These are phyloP conservation scores for Andrena hattorfiana DNA, from an alignment of 2,888 invertebrate species.

Conservation along the genomic window DNA sequence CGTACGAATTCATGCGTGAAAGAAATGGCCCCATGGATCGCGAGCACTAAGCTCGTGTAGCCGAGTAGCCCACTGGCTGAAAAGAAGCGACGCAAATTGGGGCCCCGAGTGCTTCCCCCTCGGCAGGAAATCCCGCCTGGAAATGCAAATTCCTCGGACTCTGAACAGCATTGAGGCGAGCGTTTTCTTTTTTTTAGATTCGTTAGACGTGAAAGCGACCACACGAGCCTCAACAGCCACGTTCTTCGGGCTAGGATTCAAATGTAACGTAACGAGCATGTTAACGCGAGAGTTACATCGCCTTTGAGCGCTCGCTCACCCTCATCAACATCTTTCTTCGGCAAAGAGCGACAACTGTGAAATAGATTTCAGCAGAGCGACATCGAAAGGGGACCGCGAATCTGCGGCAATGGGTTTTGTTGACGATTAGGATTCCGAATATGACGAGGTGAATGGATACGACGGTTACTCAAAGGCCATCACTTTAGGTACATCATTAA, in stretches of 20 bases:
- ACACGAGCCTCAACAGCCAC: neutral
- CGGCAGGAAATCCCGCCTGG: conserved; percentile 15
- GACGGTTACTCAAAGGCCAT: neutral
- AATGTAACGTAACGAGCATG: conserved; percentile 16
- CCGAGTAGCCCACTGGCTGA: conserved; percentile 9
- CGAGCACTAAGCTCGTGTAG: conserved; percentile 7
- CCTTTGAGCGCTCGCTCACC: no score
- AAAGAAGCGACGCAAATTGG: conserved; percentile 33
- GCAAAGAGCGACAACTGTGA: neutral
- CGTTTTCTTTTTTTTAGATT: conserved; percentile 19
- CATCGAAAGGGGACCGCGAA: neutral
- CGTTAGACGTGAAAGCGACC: conserved; percentile 28
- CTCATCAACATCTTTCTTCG: neutral
- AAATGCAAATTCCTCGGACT: conserved; percentile 23
- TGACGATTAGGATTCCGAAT: neutral
- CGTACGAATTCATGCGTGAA: neutral
- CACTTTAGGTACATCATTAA: conserved; percentile 26
- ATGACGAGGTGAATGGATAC: neutral
- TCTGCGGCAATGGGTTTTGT: neutral
- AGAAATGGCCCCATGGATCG: neutral
- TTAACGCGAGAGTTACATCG: conserved; percentile 6
- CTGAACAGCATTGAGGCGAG: conserved; percentile 3
- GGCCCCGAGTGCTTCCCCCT: conserved; percentile 2
- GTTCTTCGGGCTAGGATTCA: conserved; percentile 2
- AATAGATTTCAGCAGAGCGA: neutral